Percentiles rank a stretch among this genome's conserved stretches.
Evolutionary conservation across 2,797 vertebrate species (phyloP).

Genomic region (Novumbra hubbsi): DNA sequence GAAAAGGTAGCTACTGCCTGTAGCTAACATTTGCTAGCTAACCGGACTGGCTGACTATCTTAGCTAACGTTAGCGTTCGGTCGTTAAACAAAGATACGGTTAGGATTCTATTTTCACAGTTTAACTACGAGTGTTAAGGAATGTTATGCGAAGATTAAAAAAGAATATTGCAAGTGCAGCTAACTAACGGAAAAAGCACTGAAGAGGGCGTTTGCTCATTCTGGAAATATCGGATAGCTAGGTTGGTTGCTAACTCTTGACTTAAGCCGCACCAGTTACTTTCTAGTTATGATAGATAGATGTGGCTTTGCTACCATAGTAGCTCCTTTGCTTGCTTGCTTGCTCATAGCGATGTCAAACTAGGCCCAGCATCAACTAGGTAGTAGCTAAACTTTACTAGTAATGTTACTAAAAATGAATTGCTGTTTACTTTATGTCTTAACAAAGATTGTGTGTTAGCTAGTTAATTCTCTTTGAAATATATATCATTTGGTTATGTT

Average conservation of each 20-base stretch:
- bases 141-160: not conserved
- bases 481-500: not conserved
- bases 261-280: not conserved
- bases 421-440: not conserved
- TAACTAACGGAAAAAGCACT: slow-evolving; percentile 3
- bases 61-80: slow-evolving; percentile 23
- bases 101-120: not conserved
- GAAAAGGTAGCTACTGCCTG: too few relatives aligned
- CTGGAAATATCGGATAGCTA: not conserved
- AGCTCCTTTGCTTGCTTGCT: not conserved
- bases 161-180: not conserved
- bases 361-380: not conserved
- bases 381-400: not conserved
- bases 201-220: not conserved
- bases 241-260: not conserved
- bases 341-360: not conserved
- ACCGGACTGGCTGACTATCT: not conserved
- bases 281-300: too few relatives aligned
- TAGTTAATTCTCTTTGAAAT: not conserved
- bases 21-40: not conserved
- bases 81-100: slow-evolving; percentile 16
- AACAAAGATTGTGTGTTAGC: not conserved
- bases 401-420: not conserved
- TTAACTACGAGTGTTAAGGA: not conserved
- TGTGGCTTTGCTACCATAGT: too few relatives aligned